These are phyloP conservation scores for Gorsachius magnificus DNA, from an alignment of 2,797 vertebrate species.

Conservation along the genomic window DNA sequence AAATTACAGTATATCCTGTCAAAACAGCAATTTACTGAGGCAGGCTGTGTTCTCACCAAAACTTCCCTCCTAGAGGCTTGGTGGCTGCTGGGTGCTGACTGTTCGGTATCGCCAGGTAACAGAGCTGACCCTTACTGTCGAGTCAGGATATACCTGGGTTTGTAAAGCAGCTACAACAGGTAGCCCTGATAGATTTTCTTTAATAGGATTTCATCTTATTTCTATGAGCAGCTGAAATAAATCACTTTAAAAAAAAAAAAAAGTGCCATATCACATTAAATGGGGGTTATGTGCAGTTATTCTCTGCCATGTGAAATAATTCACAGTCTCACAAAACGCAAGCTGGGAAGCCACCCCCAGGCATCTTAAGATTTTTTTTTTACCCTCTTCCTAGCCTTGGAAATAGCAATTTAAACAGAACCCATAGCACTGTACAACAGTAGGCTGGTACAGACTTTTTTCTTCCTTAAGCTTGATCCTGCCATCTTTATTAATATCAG, in stretches of 20 bases:
- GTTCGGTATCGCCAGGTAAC: background rate
- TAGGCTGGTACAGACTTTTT: background rate
- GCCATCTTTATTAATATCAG: background rate
- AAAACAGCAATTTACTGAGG: constrained; percentile 32
- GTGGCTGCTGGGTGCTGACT: constrained; percentile 1
- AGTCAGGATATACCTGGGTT: constrained; percentile 44
- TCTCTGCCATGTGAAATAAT: constrained; percentile 38
- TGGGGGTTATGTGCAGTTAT: constrained; percentile 55
- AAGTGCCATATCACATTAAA: constrained; percentile 47
- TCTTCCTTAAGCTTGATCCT: background rate
- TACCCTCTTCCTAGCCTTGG: background rate
- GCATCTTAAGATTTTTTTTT: background rate
- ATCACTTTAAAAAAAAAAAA: constrained; percentile 33
- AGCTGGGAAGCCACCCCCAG: constrained; percentile 25
- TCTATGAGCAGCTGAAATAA: constrained; percentile 63
- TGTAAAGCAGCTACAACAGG: constrained; percentile 43
- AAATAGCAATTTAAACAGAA: constrained; percentile 13
- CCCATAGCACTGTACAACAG: background rate
- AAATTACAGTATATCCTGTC: background rate
- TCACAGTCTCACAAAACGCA: constrained; percentile 39
- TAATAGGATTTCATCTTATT: constrained; percentile 60
- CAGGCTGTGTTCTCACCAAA: background rate
- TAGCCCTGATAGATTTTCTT: constrained; percentile 1
- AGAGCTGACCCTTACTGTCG: constrained; percentile 32
- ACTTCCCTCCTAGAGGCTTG: background rate